Evolutionary conservation across 2,113 vertebrate species (phyloP).

Genomic region (Coracopsis vasa): DNA sequence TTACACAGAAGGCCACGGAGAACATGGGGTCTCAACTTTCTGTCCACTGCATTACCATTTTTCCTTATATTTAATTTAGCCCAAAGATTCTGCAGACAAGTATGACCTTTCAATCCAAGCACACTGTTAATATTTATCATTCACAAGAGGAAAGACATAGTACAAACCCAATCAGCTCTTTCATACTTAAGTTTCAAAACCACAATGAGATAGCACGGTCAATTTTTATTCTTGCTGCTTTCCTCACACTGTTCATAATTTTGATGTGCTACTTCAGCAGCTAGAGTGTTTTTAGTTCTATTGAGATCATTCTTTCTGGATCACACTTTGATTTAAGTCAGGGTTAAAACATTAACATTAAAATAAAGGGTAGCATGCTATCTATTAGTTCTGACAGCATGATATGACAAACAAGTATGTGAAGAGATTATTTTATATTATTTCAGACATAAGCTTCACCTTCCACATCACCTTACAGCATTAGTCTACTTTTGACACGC

Average conservation of each 20-base stretch:
- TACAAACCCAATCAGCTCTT: neutral
- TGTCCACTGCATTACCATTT: neutral
- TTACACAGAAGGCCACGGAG: neutral
- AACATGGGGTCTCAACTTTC: neutral
- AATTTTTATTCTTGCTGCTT: neutral
- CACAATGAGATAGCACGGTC: neutral
- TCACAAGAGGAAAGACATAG: neutral
- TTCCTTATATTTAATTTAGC: neutral
- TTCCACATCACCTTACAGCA: neutral
- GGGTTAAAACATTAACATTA: neutral
- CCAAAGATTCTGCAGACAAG: neutral
- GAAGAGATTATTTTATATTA: neutral
- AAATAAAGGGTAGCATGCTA: neutral
- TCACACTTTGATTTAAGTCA: neutral
- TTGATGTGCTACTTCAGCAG: neutral
- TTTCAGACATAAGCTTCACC: neutral
- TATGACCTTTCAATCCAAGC: neutral
- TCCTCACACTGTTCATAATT: neutral
- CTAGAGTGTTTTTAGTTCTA: neutral
- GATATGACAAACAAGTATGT: neutral
- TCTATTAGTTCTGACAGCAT: neutral
- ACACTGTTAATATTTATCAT: neutral
- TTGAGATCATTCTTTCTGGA: neutral
- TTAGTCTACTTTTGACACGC: neutral
- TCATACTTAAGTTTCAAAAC: neutral